Evolutionary conservation across 2,888 invertebrate species (phyloP).

Genomic region (Prosapia bicincta): DNA sequence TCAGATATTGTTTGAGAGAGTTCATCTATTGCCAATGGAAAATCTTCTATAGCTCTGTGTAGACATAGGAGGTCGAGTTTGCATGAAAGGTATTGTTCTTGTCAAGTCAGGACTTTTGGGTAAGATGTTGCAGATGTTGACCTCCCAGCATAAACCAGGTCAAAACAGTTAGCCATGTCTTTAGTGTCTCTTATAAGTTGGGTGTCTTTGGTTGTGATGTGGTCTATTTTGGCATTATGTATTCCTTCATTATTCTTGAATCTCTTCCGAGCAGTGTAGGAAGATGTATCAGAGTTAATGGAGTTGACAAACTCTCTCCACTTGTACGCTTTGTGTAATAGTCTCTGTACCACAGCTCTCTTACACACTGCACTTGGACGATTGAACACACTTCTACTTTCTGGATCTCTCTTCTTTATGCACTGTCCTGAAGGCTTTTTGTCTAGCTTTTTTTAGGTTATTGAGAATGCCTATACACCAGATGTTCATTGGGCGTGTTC

Average conservation of each 20-base stretch:
- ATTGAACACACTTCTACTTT: neutral
- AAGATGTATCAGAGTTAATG: neutral
- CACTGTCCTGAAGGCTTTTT: neutral
- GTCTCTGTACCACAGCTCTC: neutral
- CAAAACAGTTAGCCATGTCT: neutral
- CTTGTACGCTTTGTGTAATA: neutral
- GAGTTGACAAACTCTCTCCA: neutral
- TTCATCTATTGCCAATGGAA: neutral
- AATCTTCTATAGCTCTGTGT: neutral
- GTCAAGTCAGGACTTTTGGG: neutral
- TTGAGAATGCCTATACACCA: neutral
- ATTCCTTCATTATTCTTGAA: neutral
- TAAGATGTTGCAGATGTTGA: neutral
- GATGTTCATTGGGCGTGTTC: neutral
- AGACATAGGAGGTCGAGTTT: neutral
- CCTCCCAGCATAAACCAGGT: neutral
- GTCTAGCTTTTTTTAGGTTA: neutral
- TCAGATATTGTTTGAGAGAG: neutral
- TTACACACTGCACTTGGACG: neutral
- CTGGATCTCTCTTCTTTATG: too few relatives aligned
- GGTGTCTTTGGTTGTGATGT: neutral
- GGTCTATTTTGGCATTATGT: neutral
- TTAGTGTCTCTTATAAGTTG: neutral
- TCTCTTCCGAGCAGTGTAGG: neutral
- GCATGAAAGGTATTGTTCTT: neutral